Evolutionary conservation across 2,113 vertebrate species (phyloP).

Genomic region (Menura novaehollandiae): DNA sequence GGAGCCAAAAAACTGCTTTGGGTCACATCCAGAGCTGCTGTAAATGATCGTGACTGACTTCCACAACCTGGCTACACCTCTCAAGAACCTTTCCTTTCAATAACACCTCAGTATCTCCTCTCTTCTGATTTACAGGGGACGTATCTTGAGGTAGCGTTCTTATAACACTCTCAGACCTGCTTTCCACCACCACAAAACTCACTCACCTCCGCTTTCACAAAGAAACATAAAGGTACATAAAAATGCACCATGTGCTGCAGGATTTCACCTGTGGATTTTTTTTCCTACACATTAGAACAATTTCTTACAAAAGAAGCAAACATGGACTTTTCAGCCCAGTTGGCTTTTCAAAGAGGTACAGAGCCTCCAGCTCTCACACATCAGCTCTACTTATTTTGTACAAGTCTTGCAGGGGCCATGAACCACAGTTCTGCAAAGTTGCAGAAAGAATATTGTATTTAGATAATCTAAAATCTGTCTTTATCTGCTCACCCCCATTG

Average conservation of each 20-base stretch:
- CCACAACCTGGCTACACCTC: fast-evolving
- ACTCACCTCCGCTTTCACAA: neutral
- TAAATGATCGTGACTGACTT: neutral
- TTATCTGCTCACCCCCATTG: neutral
- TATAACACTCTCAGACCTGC: neutral
- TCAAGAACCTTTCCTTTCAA: neutral
- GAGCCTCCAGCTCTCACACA: neutral
- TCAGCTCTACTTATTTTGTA: neutral
- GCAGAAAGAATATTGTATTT: neutral
- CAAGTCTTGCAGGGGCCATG: neutral
- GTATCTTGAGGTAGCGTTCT: neutral
- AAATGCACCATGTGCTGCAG: neutral
- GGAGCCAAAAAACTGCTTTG: neutral
- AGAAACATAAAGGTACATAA: fast-evolving
- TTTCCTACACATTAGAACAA: neutral
- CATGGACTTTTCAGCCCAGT: neutral
- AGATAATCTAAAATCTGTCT: neutral
- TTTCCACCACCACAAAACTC: neutral
- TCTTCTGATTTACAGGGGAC: neutral
- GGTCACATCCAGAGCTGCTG: neutral
- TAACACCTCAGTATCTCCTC: fast-evolving
- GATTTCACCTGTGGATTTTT: neutral
- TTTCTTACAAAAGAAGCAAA: neutral
- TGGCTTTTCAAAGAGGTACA: neutral
- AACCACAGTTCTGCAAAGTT: neutral